Evolutionary conservation across 2,113 vertebrate species (phyloP), one percentile per base, ranked within the genome.

Genomic region (Mustelus asterias): DNA sequence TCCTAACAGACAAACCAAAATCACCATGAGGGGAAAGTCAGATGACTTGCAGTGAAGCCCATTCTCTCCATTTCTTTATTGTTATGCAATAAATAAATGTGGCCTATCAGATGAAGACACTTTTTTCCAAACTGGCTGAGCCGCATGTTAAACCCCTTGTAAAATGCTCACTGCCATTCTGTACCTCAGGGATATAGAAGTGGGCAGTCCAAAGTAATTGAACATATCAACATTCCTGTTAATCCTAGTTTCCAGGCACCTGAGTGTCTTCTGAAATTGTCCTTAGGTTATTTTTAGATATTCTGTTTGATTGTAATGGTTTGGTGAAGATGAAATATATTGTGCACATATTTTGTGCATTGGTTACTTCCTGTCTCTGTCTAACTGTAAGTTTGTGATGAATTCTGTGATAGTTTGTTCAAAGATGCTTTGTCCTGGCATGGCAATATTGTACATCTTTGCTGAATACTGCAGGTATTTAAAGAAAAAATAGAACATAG

Each of bases 401-500:
- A 65, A 93, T 67, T 93, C 67, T 95, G 94, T 72, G 69, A 72
- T 48, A 54, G 41, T 95, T 94, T 90, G 88, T 90, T 69, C 24
- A 70, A 70, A 44, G n/a, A 70, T 70, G 37, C 92, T 70, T 70
- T 95, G 70, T 96, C 96, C 96, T 96, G 96, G 97, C 97, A 97
- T 97, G 97, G 96, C 96, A 96, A 97, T 96, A 96, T 76, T 96
- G 90, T 96, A 65, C 96, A 96, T 96, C 96, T 0, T 92, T 97
- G 96, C 96, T 96, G 96, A 95, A 89, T 54, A 95, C 92, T 86
- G 94, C 93, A 96, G 63, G 95, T 97, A 96, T 97, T 96, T 96
- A 97, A 96, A 96, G 48, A 54, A 54, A 96, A 24, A 97, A 83
- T 3, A 97, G 58, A n/a, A 26, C 10, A 29, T 58, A 97, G 97